Evolutionary conservation across 2,888 invertebrate species (phyloP).

Genomic region (Agriotes lineatus): DNA sequence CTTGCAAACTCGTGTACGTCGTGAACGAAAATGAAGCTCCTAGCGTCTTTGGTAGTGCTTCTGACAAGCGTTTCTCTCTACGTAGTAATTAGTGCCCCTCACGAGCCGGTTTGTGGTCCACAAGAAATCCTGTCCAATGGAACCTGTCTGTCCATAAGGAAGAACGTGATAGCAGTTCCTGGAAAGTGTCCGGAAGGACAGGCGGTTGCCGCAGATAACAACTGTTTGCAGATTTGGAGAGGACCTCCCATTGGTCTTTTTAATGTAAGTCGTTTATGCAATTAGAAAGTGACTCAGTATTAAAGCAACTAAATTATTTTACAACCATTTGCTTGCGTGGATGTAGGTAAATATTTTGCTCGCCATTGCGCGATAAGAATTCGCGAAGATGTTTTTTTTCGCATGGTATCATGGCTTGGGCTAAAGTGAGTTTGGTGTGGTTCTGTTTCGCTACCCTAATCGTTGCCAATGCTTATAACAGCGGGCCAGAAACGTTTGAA

Average conservation of each 20-base stretch:
- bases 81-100: background rate
- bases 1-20: background rate
- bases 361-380: background rate
- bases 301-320: background rate
- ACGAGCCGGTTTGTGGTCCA: background rate
- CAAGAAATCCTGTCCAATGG: background rate
- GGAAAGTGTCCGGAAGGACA: slow-evolving; percentile 35
- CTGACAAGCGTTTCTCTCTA: background rate
- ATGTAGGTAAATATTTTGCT: too few relatives aligned
- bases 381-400: background rate
- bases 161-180: slow-evolving; percentile 26
- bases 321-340: too few relatives aligned
- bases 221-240: slow-evolving; percentile 21
- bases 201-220: slow-evolving; percentile 27
- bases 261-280: background rate
- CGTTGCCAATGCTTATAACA: background rate
- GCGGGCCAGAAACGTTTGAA: slow-evolving; percentile 8
- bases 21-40: slow-evolving; percentile 12
- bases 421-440: background rate
- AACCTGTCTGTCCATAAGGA: background rate
- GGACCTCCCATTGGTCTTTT: too few relatives aligned
- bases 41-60: background rate
- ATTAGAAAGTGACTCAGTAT: background rate
- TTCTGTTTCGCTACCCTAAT: background rate
- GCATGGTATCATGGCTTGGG: background rate